phyloP scores from a whole-genome alignment of 2,113 vertebrate species.

The Jacana jacana region DNA sequence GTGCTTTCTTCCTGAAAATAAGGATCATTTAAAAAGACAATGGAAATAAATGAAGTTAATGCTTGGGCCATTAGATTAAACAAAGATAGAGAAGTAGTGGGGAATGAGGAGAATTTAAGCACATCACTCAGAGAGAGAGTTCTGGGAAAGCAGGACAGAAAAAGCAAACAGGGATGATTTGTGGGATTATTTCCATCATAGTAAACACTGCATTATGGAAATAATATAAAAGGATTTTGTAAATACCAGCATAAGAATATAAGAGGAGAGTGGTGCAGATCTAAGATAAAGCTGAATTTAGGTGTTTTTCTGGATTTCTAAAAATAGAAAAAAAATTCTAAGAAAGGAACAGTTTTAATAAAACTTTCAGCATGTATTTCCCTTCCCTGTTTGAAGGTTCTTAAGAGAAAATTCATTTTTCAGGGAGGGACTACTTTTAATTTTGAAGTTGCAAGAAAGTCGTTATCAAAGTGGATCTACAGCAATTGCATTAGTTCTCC shows the following conservation, averaged over 20 bases:
- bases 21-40: background rate
- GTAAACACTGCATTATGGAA: background rate
- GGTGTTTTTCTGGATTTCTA: background rate
- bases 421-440: background rate
- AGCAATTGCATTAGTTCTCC: background rate
- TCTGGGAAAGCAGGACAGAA: background rate
- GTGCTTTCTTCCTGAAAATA: background rate
- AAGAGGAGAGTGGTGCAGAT: background rate
- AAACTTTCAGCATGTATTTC: background rate
- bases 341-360: background rate
- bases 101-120: background rate
- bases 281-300: background rate
- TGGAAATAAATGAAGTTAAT: background rate
- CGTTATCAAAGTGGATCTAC: background rate
- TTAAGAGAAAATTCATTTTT: background rate
- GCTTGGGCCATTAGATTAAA: background rate
- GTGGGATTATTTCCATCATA: background rate
- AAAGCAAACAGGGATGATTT: background rate
- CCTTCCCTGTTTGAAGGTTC: background rate
- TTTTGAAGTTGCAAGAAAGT: background rate
- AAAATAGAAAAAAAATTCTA: background rate
- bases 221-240: background rate
- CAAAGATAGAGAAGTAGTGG: background rate
- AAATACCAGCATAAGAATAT: background rate
- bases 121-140: too few relatives aligned